Base-by-base conservation (phyloP, 2,797 vertebrate genomes). In the Lophotriccus pileatus region DNA sequence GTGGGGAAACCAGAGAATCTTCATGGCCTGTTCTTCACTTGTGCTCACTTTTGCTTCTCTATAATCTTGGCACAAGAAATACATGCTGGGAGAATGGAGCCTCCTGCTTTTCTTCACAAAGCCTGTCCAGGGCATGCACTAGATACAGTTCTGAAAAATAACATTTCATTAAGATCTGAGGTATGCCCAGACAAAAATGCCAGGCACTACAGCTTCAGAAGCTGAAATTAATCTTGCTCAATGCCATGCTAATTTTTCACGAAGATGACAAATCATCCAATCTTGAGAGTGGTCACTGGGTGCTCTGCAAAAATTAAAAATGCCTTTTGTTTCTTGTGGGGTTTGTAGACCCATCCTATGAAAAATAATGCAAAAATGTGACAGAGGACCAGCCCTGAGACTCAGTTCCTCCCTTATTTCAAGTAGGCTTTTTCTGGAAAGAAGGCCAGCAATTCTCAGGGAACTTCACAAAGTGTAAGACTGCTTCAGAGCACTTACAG, bases 221-320 rank as follows among this genome's bases (percentile, higher is more conserved):
- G 37, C 50, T 81, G 70, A 90, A 84, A 87, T 86, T 82, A 84
- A 73, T 92, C 84, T 93, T 90, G 12, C 67, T 86, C 92, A 82
- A 67, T 72, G 44, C n/a, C 58, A 24, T 79, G 43, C 32, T 92
- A 82, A 74, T 90, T 90, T 95, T 90, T 39, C 46, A 73, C 24
- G 27, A 86, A 55, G 36, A 62, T 82, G 70, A 82, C 36, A 82
- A 87, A 84, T 39, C 58, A 44, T 58, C 50, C 55, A 73, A 25
- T 86, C 79, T 75, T 83, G 49, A 90, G 41, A 78, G 74, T 24
- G 23, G 32, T 36, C 59, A 64, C 15, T 19, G 34, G 10, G 34
- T 72, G 7, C 37, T 84, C 73, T 69, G 50, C 43, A 90, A 66
- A 90, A 84, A 53, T 14, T 50, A 53, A 46, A 91, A 84, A 44